A percentile compares a stretch with the other conserved stretches of the same genome.
These are phyloP conservation scores for Gastracanthus pulcherrimus DNA, from an alignment of 2,888 invertebrate species.

Conservation along the genomic window DNA sequence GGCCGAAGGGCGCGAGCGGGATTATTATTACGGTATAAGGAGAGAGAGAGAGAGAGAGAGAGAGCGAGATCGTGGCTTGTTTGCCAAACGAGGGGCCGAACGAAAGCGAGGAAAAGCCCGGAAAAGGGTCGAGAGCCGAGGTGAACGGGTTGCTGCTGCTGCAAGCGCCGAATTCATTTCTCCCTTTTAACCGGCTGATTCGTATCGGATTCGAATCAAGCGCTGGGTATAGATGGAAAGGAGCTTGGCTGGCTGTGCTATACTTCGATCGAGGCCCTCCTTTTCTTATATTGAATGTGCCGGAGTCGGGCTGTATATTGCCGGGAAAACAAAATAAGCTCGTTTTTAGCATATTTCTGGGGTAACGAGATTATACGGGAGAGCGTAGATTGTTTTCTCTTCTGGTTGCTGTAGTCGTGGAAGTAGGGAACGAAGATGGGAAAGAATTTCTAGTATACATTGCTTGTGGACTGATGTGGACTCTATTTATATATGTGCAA, in stretches of 20 bases:
- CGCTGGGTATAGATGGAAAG: background rate
- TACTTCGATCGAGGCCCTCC: background rate
- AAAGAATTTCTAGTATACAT: no score
- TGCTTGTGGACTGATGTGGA: no score
- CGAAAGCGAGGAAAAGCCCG: conserved; percentile 61
- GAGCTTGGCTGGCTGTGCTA: no score
- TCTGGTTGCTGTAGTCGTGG: background rate
- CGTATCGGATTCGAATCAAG: conserved; percentile 53
- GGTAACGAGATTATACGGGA: conserved; percentile 29
- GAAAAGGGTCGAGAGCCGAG: conserved; percentile 66
- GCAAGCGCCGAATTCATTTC: conserved; percentile 24
- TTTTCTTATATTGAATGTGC: conserved; percentile 45
- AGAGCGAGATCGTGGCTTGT: conserved; percentile 68
- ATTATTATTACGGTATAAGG: conserved; percentile 75
- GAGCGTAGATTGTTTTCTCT: background rate
- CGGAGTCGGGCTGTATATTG: background rate
- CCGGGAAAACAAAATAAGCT: conserved; percentile 19
- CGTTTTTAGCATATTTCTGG: conserved; percentile 31
- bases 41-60: conserved; percentile 61
- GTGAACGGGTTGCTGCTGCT: conserved; percentile 57
- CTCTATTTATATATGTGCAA: no score
- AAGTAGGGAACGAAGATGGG: no score
- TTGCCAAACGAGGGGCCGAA: conserved; percentile 73
- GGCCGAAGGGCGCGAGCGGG: conserved; percentile 63
- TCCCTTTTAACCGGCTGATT: conserved; percentile 48